Evolutionary conservation across 2,888 invertebrate genomes (phyloP), one percentile per base, ranked within the genome.

Genomic region (Enchytraeus crypticus): DNA sequence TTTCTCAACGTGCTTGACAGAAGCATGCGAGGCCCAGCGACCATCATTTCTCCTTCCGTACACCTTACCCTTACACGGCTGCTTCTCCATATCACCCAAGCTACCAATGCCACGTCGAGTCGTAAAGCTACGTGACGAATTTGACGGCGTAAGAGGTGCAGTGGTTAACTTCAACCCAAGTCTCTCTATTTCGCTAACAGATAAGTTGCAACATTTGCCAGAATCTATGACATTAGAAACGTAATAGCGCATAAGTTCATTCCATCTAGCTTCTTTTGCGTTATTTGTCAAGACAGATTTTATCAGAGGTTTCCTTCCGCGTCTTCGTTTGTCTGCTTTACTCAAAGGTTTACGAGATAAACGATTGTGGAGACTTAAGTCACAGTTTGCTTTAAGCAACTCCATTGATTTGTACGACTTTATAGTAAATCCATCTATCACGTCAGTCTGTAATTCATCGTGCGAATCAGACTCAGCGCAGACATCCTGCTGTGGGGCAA

Each of bases 11-110:
- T 55, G 27, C 26, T 60, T 55, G 14, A 60, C 47, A 18, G 54
- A 43, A 5, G 49, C 54, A 46, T 56, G 53, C 3, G 60, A 46
- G 21, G 60, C 60, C 34, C 53, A 60, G 30, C 43, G 34, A 14
- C 60, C 60, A n/a, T 57, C 47, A 11, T 23, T 21, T 8, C 55
- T 27, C 32, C 60, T 45, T 18, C 60, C 60, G 32, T 60, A 60
- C 29, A 60, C 43, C 27, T 56, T 56, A 1, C 60, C 60, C 29
- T 60, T 60, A 5, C 38, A 27, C 21, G 60, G 60, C 49, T 60
- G 60, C 8, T 26, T 46, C 33, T 60, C 55, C 30, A 56, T 55
- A 14, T 54, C 38, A 23, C 54, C 54, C 54, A 54, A 34, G 14
- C 34, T 54, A 8, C 33, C 54, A 38, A 54, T 54, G 0, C 54